Evolutionary conservation across 2,113 vertebrate genomes (phyloP), one percentile per base, ranked within the genome.

Genomic region (Saccopteryx leptura): DNA sequence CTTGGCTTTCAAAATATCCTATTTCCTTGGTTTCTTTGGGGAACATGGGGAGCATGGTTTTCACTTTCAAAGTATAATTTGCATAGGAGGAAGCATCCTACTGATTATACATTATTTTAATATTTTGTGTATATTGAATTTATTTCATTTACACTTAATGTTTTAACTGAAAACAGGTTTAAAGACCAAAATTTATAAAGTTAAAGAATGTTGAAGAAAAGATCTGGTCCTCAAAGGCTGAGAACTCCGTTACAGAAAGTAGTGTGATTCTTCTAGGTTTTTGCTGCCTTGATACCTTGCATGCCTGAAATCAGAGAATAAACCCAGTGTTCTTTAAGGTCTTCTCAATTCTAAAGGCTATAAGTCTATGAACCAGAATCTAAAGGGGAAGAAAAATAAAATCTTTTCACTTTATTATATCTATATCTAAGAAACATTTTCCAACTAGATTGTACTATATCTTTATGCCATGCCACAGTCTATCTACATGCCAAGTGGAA

Each of bases 381-480:
- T 91, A 76, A 94, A 76, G 58, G 71, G 28, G 72, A 69, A 87
- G 13, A 48, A 91, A 81, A 96, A 90, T 72, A 90, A 96, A 91
- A 50, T 31, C 23, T 87, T 88, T 90, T 75, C 46, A 88, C 8
- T 69, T 82, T 56, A 61, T 52, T 75, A 48, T 76, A 61, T 87
- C 65, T 68, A 46, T 75, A 31, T 87, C 52, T 92, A 74, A 84
- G 86, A 94, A 94, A 76, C 68, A 89, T 81, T 92, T 97, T 71
- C 39, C 65, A 93, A 66, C 63, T 93, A 63, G 50, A 56, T 81
- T 95, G 33, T 88, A 63, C 60, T 93, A 75, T 69, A 65, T 91
- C 58, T 95, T 88, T 17, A 78, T 72, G 33, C 13, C 15, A 63
- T 68, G 26, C 65, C 28, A 63, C 71, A 85, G 21, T 91, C 87